Conservation (phyloP, 2,113 vertebrate species). For the Sebastes fasciatus region DNA sequence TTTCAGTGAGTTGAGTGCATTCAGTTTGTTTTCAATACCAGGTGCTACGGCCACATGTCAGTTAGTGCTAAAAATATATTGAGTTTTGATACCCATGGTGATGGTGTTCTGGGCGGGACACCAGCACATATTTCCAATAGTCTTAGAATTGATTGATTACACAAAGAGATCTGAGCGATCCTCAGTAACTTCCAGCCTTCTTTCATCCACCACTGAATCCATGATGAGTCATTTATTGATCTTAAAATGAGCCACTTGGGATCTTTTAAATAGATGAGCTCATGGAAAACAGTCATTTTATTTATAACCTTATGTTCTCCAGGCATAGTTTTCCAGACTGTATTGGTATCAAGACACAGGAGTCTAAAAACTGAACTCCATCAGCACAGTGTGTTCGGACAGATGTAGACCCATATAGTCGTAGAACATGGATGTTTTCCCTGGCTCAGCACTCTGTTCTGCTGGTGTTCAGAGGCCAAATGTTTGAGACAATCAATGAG, state of each 20-base stretch:
- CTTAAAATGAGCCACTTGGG: not conserved
- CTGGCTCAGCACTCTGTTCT: not conserved
- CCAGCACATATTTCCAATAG: not conserved
- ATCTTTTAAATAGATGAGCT: not conserved
- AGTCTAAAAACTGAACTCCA: not conserved
- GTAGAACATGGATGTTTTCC: not conserved
- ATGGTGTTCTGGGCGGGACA: not conserved
- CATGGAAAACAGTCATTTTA: not conserved
- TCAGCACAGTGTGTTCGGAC: not conserved
- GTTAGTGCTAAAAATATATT: not conserved
- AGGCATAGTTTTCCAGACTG: not conserved
- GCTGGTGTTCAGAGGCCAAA: not conserved
- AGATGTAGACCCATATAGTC: not conserved
- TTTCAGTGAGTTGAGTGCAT: not conserved
- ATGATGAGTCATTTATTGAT: not conserved
- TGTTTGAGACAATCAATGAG: not conserved
- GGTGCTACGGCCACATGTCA: not conserved
- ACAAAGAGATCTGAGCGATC: not conserved
- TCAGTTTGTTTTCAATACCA: not conserved
- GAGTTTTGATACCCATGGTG: not conserved
- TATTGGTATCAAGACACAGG: not conserved
- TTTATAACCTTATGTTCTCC: not conserved
- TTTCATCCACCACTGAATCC: not conserved
- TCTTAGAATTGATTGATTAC: not conserved
- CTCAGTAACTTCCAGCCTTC: not conserved